Evolutionary conservation across 2,797 vertebrate genomes (phyloP).

Genomic region (Allobates femoralis): DNA sequence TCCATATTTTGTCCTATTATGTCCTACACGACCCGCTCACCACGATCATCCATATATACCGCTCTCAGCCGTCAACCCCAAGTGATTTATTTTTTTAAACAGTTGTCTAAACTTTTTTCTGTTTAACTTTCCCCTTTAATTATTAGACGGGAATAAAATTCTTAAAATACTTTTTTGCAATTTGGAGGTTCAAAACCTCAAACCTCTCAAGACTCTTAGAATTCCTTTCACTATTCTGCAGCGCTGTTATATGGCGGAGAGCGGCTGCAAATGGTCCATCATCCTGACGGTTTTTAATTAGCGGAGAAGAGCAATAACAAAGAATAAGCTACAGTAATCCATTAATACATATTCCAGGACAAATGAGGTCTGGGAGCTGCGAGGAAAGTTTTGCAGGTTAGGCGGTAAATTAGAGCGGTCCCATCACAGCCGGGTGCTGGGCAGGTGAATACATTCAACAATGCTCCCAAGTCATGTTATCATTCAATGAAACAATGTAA

Average conservation of each 20-base stretch:
- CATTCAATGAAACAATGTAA: not conserved
- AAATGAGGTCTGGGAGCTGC: not conserved
- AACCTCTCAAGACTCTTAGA: slow-evolving; percentile 34
- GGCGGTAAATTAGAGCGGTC: not conserved
- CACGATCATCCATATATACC: too few relatives aligned
- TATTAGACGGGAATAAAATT: not conserved
- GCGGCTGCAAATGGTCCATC: slow-evolving; percentile 30
- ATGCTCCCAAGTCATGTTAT: not conserved
- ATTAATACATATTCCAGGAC: slow-evolving; percentile 40
- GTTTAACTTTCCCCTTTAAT: not conserved
- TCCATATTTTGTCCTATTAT: not conserved
- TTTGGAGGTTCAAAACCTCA: slow-evolving; percentile 22
- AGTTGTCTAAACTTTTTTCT: too few relatives aligned
- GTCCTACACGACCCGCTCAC: too few relatives aligned
- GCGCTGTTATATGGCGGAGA: not conserved
- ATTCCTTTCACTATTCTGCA: not conserved
- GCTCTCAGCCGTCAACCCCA: too few relatives aligned
- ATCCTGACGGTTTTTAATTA: slow-evolving; percentile 59
- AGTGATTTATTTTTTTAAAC: too few relatives aligned
- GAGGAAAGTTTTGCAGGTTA: not conserved
- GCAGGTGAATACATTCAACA: not conserved
- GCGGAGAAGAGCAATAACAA: slow-evolving; percentile 30
- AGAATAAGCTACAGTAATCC: not conserved
- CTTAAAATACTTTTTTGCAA: slow-evolving; percentile 29
- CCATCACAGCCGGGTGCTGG: not conserved